Conservation (phyloP, 2,113 vertebrate genomes). For the Lophius piscatorius region DNA sequence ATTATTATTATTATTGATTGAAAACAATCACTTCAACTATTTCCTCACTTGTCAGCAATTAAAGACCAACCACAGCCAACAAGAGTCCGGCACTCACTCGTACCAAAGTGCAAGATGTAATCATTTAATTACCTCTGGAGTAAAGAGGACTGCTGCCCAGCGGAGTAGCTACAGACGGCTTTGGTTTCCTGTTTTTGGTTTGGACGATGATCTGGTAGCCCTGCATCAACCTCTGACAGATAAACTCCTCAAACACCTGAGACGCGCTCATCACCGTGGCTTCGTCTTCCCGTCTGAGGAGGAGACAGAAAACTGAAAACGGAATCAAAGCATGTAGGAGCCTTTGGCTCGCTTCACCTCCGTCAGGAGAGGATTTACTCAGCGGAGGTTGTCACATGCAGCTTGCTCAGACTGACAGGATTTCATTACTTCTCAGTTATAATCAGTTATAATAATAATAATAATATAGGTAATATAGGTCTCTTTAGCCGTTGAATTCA, state of each 20-base stretch:
- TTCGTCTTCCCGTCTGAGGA: slow-evolving; percentile 91
- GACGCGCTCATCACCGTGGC: slow-evolving; percentile 89
- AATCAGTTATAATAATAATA: no score
- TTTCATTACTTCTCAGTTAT: no score
- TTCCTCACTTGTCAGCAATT: no score
- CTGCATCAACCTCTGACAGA: slow-evolving; percentile 98
- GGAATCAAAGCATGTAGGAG: no score
- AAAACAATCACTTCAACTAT: no score
- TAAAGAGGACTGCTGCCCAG: slow-evolving; percentile 97
- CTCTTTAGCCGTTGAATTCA: no score
- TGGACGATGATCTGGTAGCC: slow-evolving; percentile 98
- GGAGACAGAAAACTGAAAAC: neutral
- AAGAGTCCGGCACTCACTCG: no score
- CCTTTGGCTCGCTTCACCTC: no score
- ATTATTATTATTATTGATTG: no score
- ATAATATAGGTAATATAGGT: no score
- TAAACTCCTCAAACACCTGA: slow-evolving; percentile 98
- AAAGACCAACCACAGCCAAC: neutral
- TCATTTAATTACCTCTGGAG: slow-evolving; percentile 83
- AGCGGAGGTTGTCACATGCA: neutral
- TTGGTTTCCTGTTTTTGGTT: slow-evolving; percentile 84
- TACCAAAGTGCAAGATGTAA: neutral
- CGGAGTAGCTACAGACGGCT: slow-evolving; percentile 78
- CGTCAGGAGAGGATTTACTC: neutral
- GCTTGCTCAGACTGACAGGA: no score